Evolutionary conservation across 2,888 invertebrate genomes (phyloP), one percentile per base, ranked within the genome.

Genomic region (Orthosia gracilis): DNA sequence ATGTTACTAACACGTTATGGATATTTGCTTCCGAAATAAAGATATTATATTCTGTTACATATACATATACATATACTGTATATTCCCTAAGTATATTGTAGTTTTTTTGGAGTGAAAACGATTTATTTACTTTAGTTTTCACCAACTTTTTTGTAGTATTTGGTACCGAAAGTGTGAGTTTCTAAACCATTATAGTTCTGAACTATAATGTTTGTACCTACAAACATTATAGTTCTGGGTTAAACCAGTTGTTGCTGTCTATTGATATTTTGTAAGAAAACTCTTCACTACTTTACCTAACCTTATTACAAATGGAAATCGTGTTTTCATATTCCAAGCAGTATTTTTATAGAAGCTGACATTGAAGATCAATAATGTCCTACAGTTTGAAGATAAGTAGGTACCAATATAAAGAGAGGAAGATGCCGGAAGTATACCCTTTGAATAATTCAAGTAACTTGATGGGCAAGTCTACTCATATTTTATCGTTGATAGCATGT

Each of bases 401-500:
- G 23, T 58, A 40, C 21, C 3, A 21, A 18, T 45, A 57, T 31
- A 72, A 68, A 85, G 68, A 73, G 45, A 74, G 45, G 59, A 68
- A 63, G 17, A 82, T 83, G 67, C 76, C 70, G 80, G 76, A 83
- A 83, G 70, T 73, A 75, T 80, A 78, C 70, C 70, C 64, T 76
- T 78, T 78, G 70, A 79, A 82, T 87, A 73, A 87, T 82, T 84
- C 79, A 80, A 87, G 80, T 72, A 57, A 71, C 75, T 70, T 65
- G 72, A 84, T 84, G 59, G 76, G 47, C 31, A n/a, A 45, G 54
- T n/a, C n/a, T n/a, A 72, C 84, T 84, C 72, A 83, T 82, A 80
- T 71, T 86, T 86, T 87, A 86, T 81, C 70, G 72, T 71, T 75
- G 78, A 71, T 82, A 86, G 70, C 82, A 64, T 85, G 80, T 89